A percentile compares a stretch with the other conserved stretches of the same genome.
Conservation (phyloP, 2,797 vertebrate species). For the Cyclopterus lumpus region DNA sequence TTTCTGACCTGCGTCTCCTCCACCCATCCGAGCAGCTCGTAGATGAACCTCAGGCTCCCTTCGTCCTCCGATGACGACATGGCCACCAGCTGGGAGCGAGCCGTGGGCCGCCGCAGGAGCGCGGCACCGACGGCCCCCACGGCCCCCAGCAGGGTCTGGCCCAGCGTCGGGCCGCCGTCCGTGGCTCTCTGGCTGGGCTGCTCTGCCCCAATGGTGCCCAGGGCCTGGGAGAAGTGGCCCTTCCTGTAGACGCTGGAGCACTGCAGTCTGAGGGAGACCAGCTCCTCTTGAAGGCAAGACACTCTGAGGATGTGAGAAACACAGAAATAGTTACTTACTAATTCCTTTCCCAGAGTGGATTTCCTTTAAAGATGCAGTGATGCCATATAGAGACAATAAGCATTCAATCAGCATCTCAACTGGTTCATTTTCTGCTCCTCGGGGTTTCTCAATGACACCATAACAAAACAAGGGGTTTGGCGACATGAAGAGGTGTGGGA, state of each 20-base stretch:
- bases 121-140: conserved; percentile 84
- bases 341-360: neutral
- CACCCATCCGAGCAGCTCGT: conserved; percentile 98
- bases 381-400: neutral
- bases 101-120: conserved; percentile 91
- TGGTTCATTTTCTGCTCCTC: neutral
- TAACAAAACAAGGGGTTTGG: neutral
- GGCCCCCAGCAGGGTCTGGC: conserved; percentile 80
- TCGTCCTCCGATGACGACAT: conserved; percentile 97
- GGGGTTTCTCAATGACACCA: neutral
- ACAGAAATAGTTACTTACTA: neutral
- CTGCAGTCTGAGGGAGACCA: conserved; percentile 93
- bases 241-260: conserved; percentile 96
- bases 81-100: conserved; percentile 92
- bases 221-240: conserved; percentile 87
- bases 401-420: neutral
- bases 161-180: conserved; percentile 87
- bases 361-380: no score
- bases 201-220: conserved; percentile 75
- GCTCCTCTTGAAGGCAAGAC: conserved; percentile 93
- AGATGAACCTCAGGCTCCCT: conserved; percentile 95
- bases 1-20: conserved; percentile 94
- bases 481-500: neutral
- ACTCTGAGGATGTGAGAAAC: conserved; percentile 79
- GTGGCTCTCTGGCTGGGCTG: conserved; percentile 79